Evolutionary conservation across 2,797 vertebrate genomes (phyloP).

Genomic region (Heliangelus exortis): DNA sequence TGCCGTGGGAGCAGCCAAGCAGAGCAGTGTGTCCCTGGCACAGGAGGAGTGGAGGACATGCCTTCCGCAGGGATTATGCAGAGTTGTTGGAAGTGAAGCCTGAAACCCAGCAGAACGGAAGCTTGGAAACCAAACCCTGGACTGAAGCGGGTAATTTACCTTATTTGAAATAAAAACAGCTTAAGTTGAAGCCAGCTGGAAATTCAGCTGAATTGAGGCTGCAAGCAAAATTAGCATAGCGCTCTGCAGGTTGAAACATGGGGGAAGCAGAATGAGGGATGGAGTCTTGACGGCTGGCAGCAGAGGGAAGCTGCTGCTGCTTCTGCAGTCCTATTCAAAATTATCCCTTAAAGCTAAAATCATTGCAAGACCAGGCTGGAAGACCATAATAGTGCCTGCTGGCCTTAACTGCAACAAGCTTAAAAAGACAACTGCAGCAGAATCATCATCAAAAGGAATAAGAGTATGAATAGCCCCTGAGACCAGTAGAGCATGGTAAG

Average conservation of each 20-base stretch:
- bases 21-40: not conserved
- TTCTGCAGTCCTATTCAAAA: slow-evolving; percentile 42
- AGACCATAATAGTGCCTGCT: slow-evolving; percentile 51
- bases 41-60: not conserved
- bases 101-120: slow-evolving; percentile 34
- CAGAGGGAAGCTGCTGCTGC: not conserved
- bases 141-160: slow-evolving; percentile 60
- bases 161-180: slow-evolving; percentile 70
- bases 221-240: slow-evolving; percentile 57
- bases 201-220: slow-evolving; percentile 70
- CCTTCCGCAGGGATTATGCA: slow-evolving; percentile 43
- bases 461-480: not conserved
- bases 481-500: slow-evolving; percentile 13
- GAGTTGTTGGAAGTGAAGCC: slow-evolving; percentile 49
- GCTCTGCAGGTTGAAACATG: slow-evolving; percentile 65
- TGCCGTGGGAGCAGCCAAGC: not conserved
- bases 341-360: slow-evolving; percentile 60
- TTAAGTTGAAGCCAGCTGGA: slow-evolving; percentile 62
- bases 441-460: slow-evolving; percentile 37
- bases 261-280: slow-evolving; percentile 18
- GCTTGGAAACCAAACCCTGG: slow-evolving; percentile 40
- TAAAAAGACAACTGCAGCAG: slow-evolving; percentile 18
- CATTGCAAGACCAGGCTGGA: slow-evolving; percentile 50
- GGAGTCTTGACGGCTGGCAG: slow-evolving; percentile 10
- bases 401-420: slow-evolving; percentile 44